A percentile compares a stretch with the other conserved stretches of the same genome.
These are phyloP conservation scores for Myotis planiceps DNA, from an alignment of 2,797 vertebrate genomes.

Conservation along the genomic window DNA sequence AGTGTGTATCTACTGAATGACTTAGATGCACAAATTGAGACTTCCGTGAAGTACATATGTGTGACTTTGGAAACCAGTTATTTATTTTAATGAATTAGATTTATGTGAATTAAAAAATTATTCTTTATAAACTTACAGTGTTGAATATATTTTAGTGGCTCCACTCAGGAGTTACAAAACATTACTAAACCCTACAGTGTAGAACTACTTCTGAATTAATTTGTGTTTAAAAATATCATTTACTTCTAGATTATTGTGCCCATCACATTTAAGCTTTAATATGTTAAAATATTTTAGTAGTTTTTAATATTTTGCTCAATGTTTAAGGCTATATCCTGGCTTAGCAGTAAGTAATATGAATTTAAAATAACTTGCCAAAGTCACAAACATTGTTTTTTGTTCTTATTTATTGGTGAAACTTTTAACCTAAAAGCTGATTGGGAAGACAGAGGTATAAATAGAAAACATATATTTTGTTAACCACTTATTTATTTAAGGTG, in stretches of 20 bases:
- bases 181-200: neutral
- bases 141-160: neutral
- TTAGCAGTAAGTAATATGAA: neutral
- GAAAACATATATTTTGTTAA: neutral
- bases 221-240: neutral
- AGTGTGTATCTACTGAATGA: neutral
- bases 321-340: conserved; percentile 1
- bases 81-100: neutral
- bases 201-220: neutral
- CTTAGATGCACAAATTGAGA: neutral
- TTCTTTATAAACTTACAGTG: neutral
- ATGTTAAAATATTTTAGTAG: neutral
- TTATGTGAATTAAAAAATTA: neutral
- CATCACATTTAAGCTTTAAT: neutral
- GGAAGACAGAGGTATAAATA: neutral
- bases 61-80: conserved; percentile 11
- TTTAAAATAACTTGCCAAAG: conserved; percentile 12
- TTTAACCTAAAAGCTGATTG: neutral
- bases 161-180: neutral
- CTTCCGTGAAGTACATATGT: neutral
- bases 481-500: neutral
- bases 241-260: neutral
- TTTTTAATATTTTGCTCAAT: conserved; percentile 16
- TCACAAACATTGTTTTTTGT: neutral
- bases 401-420: neutral